Base-by-base conservation (phyloP, 2,797 vertebrate genomes). In the Neopelma chrysocephalum region DNA sequence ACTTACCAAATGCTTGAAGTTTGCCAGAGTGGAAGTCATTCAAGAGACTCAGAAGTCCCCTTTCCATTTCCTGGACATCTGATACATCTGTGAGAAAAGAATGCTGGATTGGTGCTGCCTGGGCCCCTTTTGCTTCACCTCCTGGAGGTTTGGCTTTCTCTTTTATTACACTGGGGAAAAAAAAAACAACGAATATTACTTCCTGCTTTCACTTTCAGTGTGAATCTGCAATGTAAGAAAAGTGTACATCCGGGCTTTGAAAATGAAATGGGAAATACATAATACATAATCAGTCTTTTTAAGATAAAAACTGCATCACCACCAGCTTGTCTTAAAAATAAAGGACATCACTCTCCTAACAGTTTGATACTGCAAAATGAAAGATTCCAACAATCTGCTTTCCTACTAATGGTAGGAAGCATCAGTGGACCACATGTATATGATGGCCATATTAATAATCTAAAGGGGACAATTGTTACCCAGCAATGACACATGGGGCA, bases 1-100 rank as follows among this genome's bases (percentile, higher is more conserved):
- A 57, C 50, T 97, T 98, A 99, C 99, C 99, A 96, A 99, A 99
- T 1, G 99, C 99, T 95, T 99, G 99, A 51, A 99, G 98, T 98
- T 99, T 99, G 80, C 99, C 99, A 70, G 99, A 99, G 96, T 99
- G 99, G 97, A 99, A 99, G 97, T 99, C 99, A 42, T 99, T 99
- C 71, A 99, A 98, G 75, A 99, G 99, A 68, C 99, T 98, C 20
- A 99, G 98, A 54, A 99, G 98, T 27, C 99, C 99, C 25, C 99
- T 99, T 96, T 99, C 99, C 99, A 99, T 99, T 96, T 99, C 99
- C 93, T 99, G 99, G 3, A 99, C 99, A 22, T 99, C 99, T 2
- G 99, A 99, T 11, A 99, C 99, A 22, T 99, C 99, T 0, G 99
- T 99, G 84, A 99, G 98, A 83, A 99, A 99, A 32, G 99, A 99